These are phyloP conservation scores for Gadus macrocephalus DNA, from an alignment of 2,113 vertebrate genomes.

Conservation along the genomic window DNA sequence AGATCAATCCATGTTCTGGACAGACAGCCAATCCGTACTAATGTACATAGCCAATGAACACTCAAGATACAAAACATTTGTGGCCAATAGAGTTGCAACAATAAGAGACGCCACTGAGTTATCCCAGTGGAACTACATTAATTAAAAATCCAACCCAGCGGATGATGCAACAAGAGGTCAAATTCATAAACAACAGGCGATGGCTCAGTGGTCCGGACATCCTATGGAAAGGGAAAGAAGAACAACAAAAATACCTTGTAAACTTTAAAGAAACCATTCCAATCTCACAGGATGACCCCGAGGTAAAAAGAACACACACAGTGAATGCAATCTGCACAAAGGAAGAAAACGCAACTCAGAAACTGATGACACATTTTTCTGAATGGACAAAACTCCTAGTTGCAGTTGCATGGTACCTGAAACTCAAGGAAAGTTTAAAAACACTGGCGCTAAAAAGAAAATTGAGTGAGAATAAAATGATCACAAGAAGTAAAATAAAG, in stretches of 20 bases:
- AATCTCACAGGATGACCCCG: not conserved
- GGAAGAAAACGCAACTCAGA: not conserved
- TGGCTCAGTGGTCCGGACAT: too few species aligned
- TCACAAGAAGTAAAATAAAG: not conserved
- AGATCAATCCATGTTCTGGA: conserved; percentile 3
- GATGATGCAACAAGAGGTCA: too few species aligned
- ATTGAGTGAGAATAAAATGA: not conserved
- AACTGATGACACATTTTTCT: not conserved
- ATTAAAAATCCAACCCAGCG: too few species aligned
- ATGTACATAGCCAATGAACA: not conserved
- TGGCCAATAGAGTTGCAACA: too few species aligned
- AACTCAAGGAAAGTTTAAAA: not conserved
- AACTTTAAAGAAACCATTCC: not conserved
- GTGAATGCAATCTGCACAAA: not conserved
- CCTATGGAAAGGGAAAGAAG: too few species aligned
- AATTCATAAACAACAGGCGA: too few species aligned
- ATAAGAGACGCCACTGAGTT: too few species aligned
- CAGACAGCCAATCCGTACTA: not conserved
- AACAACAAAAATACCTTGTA: not conserved
- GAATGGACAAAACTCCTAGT: not conserved
- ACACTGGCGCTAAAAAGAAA: not conserved
- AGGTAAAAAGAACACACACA: not conserved
- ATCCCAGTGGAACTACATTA: too few species aligned
- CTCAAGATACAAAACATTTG: too few species aligned
- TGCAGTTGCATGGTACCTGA: not conserved